Evolutionary conservation across 2,113 vertebrate species (phyloP).

Genomic region (Corythornis cristatus): DNA sequence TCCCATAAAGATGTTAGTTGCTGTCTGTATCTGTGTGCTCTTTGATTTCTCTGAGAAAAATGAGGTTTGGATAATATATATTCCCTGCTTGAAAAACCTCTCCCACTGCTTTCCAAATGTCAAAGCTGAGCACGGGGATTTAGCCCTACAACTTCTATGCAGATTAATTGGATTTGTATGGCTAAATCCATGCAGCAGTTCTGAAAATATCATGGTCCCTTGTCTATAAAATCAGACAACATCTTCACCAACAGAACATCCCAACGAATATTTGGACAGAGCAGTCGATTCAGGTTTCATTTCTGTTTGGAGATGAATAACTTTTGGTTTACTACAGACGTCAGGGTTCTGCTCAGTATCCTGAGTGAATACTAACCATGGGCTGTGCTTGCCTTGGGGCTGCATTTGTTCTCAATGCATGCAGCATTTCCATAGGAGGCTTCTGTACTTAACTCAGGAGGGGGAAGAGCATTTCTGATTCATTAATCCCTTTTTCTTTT

Average conservation of each 20-base stretch:
- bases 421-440: conserved; percentile 64
- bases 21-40: neutral
- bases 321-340: conserved; percentile 33
- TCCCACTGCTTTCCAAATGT: conserved; percentile 58
- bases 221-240: conserved; percentile 11
- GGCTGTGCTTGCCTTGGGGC: conserved; percentile 59
- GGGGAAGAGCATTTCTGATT: conserved; percentile 70
- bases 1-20: conserved; percentile 4
- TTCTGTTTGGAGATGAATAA: conserved; percentile 42
- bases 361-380: conserved; percentile 66
- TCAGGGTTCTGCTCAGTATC: conserved; percentile 49
- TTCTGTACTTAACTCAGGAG: conserved; percentile 66
- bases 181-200: conserved; percentile 42
- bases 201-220: conserved; percentile 6
- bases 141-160: conserved; percentile 54
- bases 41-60: conserved; percentile 28
- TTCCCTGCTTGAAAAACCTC: conserved; percentile 40
- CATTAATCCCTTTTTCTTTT: conserved; percentile 64
- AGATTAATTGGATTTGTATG: conserved; percentile 69
- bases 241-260: neutral
- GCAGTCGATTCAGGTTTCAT: conserved; percentile 23
- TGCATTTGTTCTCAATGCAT: conserved; percentile 56
- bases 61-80: conserved; percentile 28
- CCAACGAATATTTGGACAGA: neutral
- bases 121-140: conserved; percentile 47